Conservation (phyloP, 2,888 invertebrate genomes). For the Brachylomia viminalis region DNA sequence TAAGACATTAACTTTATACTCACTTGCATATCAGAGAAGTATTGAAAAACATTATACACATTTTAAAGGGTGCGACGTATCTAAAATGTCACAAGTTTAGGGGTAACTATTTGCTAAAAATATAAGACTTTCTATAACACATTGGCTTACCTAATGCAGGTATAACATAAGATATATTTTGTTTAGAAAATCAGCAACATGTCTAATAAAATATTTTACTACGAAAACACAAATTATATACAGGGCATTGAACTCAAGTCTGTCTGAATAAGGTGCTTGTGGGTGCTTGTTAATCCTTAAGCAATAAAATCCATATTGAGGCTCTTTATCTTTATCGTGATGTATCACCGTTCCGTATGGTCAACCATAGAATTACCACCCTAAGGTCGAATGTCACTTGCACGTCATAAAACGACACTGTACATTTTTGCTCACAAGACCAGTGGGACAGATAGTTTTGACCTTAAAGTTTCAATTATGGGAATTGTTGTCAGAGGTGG, state of each 20-base stretch:
- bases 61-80: constrained; percentile 43
- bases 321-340: no score
- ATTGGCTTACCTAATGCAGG: constrained; percentile 33
- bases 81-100: constrained; percentile 48
- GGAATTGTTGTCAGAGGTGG: neutral
- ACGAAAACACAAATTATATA: constrained; percentile 13
- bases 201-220: constrained; percentile 48
- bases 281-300: neutral
- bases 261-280: constrained; percentile 13
- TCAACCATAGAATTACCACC: neutral
- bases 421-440: neutral
- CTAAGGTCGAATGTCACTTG: neutral
- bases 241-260: constrained; percentile 1
- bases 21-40: constrained; percentile 55
- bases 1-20: constrained; percentile 30
- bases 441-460: neutral
- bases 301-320: neutral
- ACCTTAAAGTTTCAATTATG: neutral
- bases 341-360: no score
- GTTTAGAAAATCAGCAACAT: constrained; percentile 43
- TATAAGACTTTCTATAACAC: constrained; percentile 35
- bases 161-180: constrained; percentile 51
- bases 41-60: constrained; percentile 52
- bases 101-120: constrained; percentile 49
- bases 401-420: neutral